These are phyloP conservation scores for Caenorhabditis inopinata DNA, from an alignment of 1,140 invertebrate genomes.

Conservation along the genomic window DNA sequence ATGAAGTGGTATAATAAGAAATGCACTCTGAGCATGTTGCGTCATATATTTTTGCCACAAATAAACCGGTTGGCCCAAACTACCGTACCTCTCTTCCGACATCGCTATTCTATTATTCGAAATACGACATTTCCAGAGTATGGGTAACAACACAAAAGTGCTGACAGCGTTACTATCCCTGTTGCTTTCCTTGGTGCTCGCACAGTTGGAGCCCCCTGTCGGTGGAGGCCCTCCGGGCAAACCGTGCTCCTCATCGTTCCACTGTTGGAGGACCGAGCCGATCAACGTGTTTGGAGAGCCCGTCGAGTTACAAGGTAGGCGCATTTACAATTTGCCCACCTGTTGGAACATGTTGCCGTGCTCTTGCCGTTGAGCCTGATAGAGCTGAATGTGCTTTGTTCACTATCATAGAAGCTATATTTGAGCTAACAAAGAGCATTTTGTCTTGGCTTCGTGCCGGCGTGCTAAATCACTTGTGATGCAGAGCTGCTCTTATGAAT, in stretches of 20 bases:
- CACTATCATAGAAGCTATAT: no score
- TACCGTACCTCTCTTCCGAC: neutral
- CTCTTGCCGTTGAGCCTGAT: no score
- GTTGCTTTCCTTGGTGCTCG: neutral
- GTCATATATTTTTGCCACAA: no score
- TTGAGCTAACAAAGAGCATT: no score
- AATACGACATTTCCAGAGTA: conserved; percentile 16
- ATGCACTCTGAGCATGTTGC: no score
- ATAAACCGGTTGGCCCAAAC: no score
- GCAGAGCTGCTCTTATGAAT: no score
- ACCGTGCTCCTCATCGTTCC: conserved; percentile 29
- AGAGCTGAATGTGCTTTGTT: no score
- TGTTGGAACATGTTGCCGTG: no score
- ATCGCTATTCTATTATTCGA: neutral
- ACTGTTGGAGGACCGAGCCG: conserved; percentile 37
- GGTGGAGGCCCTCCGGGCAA: neutral
- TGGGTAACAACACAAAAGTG: conserved; percentile 31
- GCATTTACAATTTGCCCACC: neutral
- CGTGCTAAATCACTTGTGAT: no score
- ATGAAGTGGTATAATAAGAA: no score
- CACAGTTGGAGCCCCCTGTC: neutral
- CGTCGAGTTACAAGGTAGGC: neutral
- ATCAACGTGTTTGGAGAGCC: conserved; percentile 34
- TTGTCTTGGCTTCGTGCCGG: no score
- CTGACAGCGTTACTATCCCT: neutral